Evolutionary conservation across 2,888 invertebrate genomes (phyloP), one percentile per base, ranked within the genome.

Genomic region (Hanleya hanleyi): DNA sequence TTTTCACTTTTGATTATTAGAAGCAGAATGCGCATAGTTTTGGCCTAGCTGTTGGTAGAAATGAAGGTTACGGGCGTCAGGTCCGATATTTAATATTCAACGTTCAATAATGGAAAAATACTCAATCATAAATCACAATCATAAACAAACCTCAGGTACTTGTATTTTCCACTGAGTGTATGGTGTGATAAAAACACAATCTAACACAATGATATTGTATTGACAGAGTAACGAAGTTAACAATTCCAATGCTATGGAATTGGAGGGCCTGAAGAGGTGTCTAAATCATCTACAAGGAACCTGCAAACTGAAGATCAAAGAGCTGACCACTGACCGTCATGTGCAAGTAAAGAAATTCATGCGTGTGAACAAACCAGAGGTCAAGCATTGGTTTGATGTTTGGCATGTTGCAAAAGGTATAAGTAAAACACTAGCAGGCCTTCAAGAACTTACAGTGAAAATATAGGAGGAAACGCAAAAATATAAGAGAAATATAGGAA

Each of bases 281-380:
- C 26, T 73, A 7, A 12, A 18, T 6, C 49, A 32, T 9, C 49
- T 73, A 6, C 38, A 62, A 1, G 57, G 67, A 37, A 51, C 67
- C 26, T 26, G 67, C 18, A 49, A 50, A n/a, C 15, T 75, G 32
- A 29, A 37, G 2, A 38, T 75, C 22, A 38, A 47, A 7, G 66
- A 73, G 18, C 32, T 78, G 26, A 38, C 69, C 0, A 78, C 75
- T 33, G 75, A 78, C 35, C 50, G 78, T 3, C 76, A 77, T 61
- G 50, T 41, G 15, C 47, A 57, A 12, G 62, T 75, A 0, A 76
- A 75, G 65, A 74, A 70, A 29, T 78, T 47, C 37, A 70, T 76
- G 70, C 66, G 50, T 38, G 66, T 62, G 15, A 36, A 74, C n/a
- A 37, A 68, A 6, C 71, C 74, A 29, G 33, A 65, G 9, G 67